A percentile compares a stretch with the other conserved stretches of the same genome.
Evolutionary conservation across 2,888 invertebrate species (phyloP).

Genomic region (Agrotis ipsilon): DNA sequence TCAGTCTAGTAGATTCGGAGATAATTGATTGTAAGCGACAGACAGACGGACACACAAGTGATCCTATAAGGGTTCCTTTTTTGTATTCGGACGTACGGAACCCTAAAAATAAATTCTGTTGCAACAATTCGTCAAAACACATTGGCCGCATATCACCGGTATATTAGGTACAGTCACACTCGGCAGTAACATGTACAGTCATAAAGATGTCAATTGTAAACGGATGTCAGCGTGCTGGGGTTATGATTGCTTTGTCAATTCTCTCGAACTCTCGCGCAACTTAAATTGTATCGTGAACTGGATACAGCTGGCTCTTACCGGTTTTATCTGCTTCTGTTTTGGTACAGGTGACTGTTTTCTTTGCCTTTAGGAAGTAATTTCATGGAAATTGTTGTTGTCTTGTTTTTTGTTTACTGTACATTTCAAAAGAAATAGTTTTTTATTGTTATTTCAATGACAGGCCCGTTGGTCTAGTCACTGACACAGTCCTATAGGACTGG

Average conservation of each 20-base stretch:
- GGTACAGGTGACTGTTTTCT: slow-evolving; percentile 3
- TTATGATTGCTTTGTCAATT: slow-evolving; percentile 65
- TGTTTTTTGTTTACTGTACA: too few species aligned
- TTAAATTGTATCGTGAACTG: slow-evolving; percentile 52
- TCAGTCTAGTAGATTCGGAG: too few species aligned
- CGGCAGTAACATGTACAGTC: slow-evolving; percentile 66
- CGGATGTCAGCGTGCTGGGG: slow-evolving; percentile 77
- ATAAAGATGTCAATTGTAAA: slow-evolving; percentile 86
- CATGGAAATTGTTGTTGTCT: not conserved
- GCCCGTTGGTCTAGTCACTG: too few species aligned
- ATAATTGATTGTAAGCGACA: too few species aligned
- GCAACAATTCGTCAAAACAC: slow-evolving; percentile 41
- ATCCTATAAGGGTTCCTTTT: too few species aligned
- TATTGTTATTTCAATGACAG: too few species aligned
- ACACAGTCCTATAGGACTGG: too few species aligned
- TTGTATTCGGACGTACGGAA: too few species aligned
- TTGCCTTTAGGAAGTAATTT: not conserved
- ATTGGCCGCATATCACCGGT: slow-evolving; percentile 22
- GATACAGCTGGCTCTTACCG: slow-evolving; percentile 44
- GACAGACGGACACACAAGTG: too few species aligned
- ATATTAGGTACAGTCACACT: slow-evolving; percentile 53
- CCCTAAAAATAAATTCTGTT: too few species aligned
- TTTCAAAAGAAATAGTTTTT: too few species aligned
- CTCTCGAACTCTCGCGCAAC: slow-evolving; percentile 55
- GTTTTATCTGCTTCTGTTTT: slow-evolving; percentile 30